Percentiles rank a stretch among this genome's conserved stretches.
phyloP scores from a whole-genome alignment of 2,113 vertebrate species.

The Pardalotus punctatus region DNA sequence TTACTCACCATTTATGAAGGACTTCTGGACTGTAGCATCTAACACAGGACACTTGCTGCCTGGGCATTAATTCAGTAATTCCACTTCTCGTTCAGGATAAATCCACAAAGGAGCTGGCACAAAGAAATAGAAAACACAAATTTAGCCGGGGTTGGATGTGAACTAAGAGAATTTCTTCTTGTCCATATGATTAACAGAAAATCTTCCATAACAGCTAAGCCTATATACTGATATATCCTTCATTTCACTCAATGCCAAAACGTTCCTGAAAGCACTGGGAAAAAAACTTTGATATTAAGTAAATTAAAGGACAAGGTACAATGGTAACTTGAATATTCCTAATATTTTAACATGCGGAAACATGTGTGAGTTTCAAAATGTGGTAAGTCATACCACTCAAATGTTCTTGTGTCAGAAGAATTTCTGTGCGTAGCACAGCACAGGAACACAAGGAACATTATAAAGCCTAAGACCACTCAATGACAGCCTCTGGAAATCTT shows the following conservation, averaged over 20 bases:
- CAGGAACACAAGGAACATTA: not conserved
- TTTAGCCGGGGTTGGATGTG: not conserved
- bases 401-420: not conserved
- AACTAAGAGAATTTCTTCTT: not conserved
- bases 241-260: not conserved
- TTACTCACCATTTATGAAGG: not conserved
- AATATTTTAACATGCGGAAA: not conserved
- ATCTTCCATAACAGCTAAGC: not conserved
- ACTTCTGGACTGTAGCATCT: not conserved
- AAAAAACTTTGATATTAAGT: not conserved
- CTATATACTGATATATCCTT: not conserved
- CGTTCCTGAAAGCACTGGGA: fast-evolving
- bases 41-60: not conserved
- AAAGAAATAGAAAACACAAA: not conserved
- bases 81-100: not conserved
- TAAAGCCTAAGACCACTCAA: not conserved
- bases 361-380: not conserved
- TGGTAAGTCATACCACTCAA: not conserved
- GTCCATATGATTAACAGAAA: not conserved
- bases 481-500: not conserved
- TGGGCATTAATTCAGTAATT: not conserved
- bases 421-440: not conserved
- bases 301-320: not conserved
- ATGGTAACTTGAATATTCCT: not conserved
- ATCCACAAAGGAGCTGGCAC: conserved; percentile 33